Percentiles rank a stretch among this genome's conserved stretches.
Evolutionary conservation across 2,113 vertebrate genomes (phyloP).

Genomic region (Bubo scandiacus): DNA sequence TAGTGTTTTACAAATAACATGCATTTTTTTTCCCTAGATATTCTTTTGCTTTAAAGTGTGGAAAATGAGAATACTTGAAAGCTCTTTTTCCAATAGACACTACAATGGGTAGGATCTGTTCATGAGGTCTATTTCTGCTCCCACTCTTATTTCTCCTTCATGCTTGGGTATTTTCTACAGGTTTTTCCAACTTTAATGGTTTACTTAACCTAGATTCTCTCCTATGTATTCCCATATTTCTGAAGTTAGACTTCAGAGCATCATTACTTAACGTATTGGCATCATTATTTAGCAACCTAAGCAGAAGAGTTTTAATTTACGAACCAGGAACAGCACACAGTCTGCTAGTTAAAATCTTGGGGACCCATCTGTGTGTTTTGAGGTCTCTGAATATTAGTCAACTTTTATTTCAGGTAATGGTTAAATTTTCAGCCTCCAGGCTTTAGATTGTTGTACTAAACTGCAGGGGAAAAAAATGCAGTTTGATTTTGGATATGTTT

Average conservation of each 20-base stretch:
- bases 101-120: background rate
- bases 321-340: background rate
- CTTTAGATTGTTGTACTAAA: background rate
- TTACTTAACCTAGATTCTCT: background rate
- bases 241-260: background rate
- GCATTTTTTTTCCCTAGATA: background rate
- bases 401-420: background rate
- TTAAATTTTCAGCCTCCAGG: background rate
- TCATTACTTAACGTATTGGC: background rate
- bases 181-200: background rate
- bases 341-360: background rate
- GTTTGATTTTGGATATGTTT: background rate
- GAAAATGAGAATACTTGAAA: background rate
- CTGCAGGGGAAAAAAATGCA: accelerated
- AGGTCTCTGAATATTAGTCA: background rate
- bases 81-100: background rate
- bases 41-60: background rate
- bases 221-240: background rate
- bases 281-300: background rate
- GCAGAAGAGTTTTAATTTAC: background rate
- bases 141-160: background rate
- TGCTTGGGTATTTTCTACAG: background rate
- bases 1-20: background rate
- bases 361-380: background rate
- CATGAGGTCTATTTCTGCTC: background rate